Base-by-base conservation (phyloP, 2,113 vertebrate species). In the Pterocles burchelli region DNA sequence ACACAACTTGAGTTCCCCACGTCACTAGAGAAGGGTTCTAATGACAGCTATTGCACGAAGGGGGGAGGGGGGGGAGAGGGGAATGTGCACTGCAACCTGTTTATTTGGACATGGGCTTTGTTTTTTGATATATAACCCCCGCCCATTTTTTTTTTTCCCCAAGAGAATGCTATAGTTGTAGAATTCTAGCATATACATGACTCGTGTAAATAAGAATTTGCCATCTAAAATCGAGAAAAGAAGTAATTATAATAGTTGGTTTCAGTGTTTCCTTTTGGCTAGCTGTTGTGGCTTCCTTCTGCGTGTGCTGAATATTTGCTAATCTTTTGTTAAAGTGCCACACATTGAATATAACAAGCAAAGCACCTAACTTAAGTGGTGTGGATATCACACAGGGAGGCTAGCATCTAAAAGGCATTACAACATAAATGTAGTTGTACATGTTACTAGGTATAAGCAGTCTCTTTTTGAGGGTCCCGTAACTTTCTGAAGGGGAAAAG, bases 281-380 rank as follows among this genome's bases (percentile, higher is more conserved):
- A 54, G 28, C 8, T 88, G 88, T 63, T 73, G 70, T 59, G 54
- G 17, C 70, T 81, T 77, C 26, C 48, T 12, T 54, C 24, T 85
- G 62, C 29, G 49, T 17, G 28, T 65, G 45, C 28, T 73, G 65
- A 52, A 34, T 68, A 52, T 36, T 74, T 51, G 10, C 3, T 1
- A 31, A 29, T 18, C 13, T 54, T 72, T 62, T 45, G 17, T 70
- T 85, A 41, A 68, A 59, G 38, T 49, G 38, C 49, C 38, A 48
- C 22, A 38, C 18, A 13, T 10, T 43, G 51, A 62, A 14, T 31
- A 13, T 7, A 57, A 51, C 22, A 9, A 33, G 8, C 0, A 0
- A 68, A 65, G 10, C 49, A 48, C 22, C 31, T 63, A 34, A 28
- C 26, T 48, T 36, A 11, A n/a, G 51, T 43, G 51, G 13, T 65